Evolutionary conservation across 1,140 invertebrate genomes (phyloP).

Genomic region (Drosophila yakuba): DNA sequence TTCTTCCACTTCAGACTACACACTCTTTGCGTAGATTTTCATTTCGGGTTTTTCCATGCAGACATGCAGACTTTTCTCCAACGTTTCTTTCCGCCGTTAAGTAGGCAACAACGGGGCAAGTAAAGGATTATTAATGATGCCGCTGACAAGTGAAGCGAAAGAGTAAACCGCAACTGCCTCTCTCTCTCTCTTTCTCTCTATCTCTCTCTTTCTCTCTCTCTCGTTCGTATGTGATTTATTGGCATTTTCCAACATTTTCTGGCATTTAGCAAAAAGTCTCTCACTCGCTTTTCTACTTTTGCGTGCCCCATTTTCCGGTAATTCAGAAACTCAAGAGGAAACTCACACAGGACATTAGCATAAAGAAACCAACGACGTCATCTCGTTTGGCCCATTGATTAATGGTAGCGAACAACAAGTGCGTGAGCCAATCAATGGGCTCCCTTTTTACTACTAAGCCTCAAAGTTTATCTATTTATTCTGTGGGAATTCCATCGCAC

Average conservation of each 20-base stretch:
- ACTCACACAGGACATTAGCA: slow-evolving; percentile 51
- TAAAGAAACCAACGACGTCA: slow-evolving; percentile 21
- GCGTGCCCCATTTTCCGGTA: slow-evolving; percentile 5
- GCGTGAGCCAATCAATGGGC: slow-evolving; percentile 59
- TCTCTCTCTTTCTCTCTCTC: background rate
- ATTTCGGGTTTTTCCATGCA: background rate
- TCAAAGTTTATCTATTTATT: slow-evolving; percentile 3
- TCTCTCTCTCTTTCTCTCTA: background rate
- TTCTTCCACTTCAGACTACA: slow-evolving; percentile 29
- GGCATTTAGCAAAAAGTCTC: slow-evolving; percentile 65
- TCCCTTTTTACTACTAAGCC: background rate
- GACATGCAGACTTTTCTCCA: slow-evolving; percentile 5
- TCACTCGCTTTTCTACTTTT: background rate
- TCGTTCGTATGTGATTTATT: slow-evolving; percentile 72
- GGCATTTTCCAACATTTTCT: slow-evolving; percentile 75
- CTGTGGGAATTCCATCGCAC: slow-evolving; percentile 40
- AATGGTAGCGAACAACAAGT: slow-evolving; percentile 69
- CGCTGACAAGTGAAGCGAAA: slow-evolving; percentile 78
- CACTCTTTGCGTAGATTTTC: slow-evolving; percentile 6
- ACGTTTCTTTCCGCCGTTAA: slow-evolving; percentile 33
- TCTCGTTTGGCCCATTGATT: slow-evolving; percentile 57
- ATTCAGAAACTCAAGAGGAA: slow-evolving; percentile 12
- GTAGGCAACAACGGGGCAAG: slow-evolving; percentile 66
- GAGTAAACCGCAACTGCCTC: slow-evolving; percentile 7
- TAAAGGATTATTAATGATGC: slow-evolving; percentile 82